These are phyloP conservation scores for Xerus rutilus DNA, from an alignment of 2,797 vertebrate species.

Conservation along the genomic window DNA sequence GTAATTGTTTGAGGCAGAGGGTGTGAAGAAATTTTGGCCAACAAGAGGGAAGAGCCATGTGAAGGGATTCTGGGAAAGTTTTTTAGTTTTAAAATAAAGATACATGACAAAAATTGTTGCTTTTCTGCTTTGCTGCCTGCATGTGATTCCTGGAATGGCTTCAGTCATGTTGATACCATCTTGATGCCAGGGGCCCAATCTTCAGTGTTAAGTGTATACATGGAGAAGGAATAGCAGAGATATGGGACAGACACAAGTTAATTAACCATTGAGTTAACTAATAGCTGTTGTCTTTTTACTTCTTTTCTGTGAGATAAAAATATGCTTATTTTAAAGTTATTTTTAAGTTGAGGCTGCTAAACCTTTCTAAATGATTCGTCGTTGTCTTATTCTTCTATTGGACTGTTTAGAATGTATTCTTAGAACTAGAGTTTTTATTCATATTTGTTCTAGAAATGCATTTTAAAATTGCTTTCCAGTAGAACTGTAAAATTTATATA, in stretches of 20 bases:
- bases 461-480: conserved; percentile 7
- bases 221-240: background rate
- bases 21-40: background rate
- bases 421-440: background rate
- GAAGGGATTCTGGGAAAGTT: background rate
- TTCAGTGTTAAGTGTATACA: background rate
- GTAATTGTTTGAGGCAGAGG: background rate
- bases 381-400: background rate
- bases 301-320: background rate
- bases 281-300: background rate
- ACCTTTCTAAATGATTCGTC: background rate
- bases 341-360: background rate
- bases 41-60: background rate
- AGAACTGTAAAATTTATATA: background rate
- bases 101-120: background rate
- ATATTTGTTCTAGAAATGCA: background rate
- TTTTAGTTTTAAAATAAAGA: conserved; percentile 29
- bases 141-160: background rate
- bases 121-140: background rate
- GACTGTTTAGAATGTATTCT: background rate
- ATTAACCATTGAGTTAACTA: background rate
- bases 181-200: background rate
- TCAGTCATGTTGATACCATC: background rate
- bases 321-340: background rate
- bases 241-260: background rate